Percentiles rank a stretch among this genome's conserved stretches.
Conservation (phyloP, 2,797 vertebrate species). For the Acomys russatus region DNA sequence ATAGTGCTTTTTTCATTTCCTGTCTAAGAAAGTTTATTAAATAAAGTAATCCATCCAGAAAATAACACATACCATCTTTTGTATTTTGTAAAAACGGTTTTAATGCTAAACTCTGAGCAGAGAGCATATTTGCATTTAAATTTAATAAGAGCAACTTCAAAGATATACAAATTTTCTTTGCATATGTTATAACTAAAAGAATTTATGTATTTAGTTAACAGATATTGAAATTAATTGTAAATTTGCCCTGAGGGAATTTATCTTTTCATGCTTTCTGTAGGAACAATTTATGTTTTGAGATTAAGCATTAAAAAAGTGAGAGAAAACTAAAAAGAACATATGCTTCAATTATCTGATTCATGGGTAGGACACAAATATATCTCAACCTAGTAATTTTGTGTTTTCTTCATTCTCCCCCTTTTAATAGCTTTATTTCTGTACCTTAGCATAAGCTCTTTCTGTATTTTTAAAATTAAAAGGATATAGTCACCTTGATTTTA, state of each 20-base stretch:
- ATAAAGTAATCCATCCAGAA: conserved; percentile 85
- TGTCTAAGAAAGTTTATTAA: conserved; percentile 84
- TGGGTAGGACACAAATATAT: conserved; percentile 73
- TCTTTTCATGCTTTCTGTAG: conserved; percentile 78
- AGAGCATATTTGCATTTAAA: conserved; percentile 87
- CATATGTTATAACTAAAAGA: conserved; percentile 85
- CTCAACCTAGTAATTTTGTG: conserved; percentile 79
- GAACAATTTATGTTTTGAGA: conserved; percentile 76
- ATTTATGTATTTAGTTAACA: conserved; percentile 86
- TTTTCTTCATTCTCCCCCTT: conserved; percentile 39
- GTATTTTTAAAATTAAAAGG: background rate
- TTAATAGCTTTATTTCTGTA: background rate
- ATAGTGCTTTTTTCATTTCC: conserved; percentile 77
- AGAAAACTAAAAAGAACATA: conserved; percentile 51
- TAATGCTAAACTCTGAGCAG: conserved; percentile 81
- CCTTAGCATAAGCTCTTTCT: background rate
- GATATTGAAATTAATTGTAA: conserved; percentile 87
- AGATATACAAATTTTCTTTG: conserved; percentile 86
- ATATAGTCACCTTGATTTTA: background rate
- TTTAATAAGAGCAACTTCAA: conserved; percentile 88
- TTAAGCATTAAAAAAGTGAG: conserved; percentile 62
- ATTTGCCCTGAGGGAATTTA: conserved; percentile 82
- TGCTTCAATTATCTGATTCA: conserved; percentile 75
- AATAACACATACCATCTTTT: conserved; percentile 82
- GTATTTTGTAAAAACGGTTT: conserved; percentile 79